phyloP scores from a whole-genome alignment of 2,113 vertebrate genomes.

The Pterocles orientalis region DNA sequence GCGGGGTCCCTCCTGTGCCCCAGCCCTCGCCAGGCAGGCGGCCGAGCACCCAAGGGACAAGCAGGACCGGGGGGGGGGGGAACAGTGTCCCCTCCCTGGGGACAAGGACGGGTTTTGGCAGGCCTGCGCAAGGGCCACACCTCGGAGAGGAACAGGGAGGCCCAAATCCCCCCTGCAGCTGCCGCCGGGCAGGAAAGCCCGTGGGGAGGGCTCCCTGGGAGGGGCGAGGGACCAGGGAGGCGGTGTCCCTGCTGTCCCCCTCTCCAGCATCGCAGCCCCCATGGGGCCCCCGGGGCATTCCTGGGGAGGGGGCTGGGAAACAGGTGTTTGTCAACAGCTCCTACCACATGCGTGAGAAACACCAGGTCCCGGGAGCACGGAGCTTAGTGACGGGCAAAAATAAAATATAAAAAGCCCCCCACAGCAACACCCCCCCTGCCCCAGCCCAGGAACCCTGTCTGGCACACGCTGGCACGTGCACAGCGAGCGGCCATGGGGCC shows the following conservation, averaged over 20 bases:
- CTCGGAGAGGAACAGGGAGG: neutral
- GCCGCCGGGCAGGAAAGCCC: neutral
- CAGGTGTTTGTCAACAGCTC: constrained; percentile 68
- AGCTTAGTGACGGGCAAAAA: constrained; percentile 21
- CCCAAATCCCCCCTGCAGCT: neutral
- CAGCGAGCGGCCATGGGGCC: rapidly evolving
- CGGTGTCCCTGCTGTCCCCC: neutral
- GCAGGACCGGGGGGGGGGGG: neutral
- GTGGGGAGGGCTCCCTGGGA: neutral
- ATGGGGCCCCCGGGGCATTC: neutral
- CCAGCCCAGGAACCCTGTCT: neutral
- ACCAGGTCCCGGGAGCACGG: neutral
- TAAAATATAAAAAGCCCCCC: neutral
- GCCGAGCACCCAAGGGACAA: neutral
- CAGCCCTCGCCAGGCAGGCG: neutral
- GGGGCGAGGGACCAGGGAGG: neutral
- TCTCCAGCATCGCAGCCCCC: rapidly evolving
- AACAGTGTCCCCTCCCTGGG: neutral
- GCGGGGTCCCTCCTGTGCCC: neutral
- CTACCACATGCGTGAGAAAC: neutral
- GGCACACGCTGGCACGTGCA: neutral
- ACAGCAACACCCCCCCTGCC: neutral
- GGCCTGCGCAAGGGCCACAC: neutral
- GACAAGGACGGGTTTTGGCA: neutral
- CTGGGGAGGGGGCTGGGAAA: constrained; percentile 41